A percentile compares a stretch with the other conserved stretches of the same genome.
These are phyloP conservation scores for Galbula dea DNA, from an alignment of 2,113 vertebrate species.

Conservation along the genomic window DNA sequence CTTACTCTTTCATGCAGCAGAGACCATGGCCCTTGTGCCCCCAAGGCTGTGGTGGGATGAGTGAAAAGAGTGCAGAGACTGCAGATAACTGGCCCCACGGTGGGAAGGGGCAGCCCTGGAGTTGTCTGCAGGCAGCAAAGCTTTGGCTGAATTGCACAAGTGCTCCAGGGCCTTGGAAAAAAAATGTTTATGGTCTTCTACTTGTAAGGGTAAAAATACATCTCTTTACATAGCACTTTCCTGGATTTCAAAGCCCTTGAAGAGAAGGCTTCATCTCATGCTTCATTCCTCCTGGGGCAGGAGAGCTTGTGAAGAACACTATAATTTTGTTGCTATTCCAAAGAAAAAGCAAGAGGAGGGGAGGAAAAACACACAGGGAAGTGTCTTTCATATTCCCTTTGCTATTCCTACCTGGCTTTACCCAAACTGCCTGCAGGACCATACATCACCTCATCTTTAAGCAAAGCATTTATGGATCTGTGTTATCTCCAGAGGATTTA, in stretches of 20 bases:
- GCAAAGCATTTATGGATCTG: neutral
- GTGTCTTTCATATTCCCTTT: neutral
- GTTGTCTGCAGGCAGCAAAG: neutral
- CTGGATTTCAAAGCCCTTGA: neutral
- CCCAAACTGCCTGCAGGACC: neutral
- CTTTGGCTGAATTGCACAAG: neutral
- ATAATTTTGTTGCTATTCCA: neutral
- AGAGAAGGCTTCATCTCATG: neutral
- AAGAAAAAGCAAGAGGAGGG: neutral
- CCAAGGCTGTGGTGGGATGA: neutral
- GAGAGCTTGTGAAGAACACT: neutral
- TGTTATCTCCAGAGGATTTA: neutral
- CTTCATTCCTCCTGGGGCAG: neutral
- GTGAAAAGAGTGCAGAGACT: neutral
- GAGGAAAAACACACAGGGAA: neutral
- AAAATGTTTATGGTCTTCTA: neutral
- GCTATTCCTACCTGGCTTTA: neutral
- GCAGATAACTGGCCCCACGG: accelerated
- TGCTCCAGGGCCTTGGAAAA: neutral
- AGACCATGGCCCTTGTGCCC: neutral
- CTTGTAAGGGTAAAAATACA: neutral
- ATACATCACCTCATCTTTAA: neutral
- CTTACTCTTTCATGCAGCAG: neutral
- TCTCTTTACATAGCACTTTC: neutral
- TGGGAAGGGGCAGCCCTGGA: neutral